These are phyloP conservation scores for Megalops cyprinoides DNA, from an alignment of 2,797 vertebrate species.

Conservation along the genomic window DNA sequence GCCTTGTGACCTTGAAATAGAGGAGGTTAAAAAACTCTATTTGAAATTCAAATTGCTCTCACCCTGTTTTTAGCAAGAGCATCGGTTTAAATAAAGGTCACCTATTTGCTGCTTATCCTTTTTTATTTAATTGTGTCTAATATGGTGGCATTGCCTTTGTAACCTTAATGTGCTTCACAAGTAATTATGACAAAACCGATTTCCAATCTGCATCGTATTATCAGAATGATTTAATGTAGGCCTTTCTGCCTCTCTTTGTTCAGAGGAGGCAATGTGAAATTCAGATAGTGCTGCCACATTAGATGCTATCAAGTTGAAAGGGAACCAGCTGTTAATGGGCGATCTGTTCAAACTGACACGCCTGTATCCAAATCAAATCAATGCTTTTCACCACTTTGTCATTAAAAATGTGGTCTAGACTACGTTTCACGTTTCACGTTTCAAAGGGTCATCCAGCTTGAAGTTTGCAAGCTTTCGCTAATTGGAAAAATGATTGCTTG, in stretches of 20 bases:
- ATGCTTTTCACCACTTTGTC: too few relatives aligned
- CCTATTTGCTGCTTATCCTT: background rate
- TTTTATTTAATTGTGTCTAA: background rate
- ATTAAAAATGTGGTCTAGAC: too few relatives aligned
- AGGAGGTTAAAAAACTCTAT: background rate
- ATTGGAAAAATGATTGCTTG: too few relatives aligned
- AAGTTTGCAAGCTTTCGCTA: background rate
- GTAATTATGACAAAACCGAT: too few relatives aligned
- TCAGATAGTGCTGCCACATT: background rate
- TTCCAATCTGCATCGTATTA: too few relatives aligned
- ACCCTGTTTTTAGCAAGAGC: background rate
- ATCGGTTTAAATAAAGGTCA: background rate
- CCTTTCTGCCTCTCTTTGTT: too few relatives aligned
- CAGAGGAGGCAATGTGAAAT: too few relatives aligned
- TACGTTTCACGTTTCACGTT: too few relatives aligned
- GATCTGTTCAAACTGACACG: too few relatives aligned
- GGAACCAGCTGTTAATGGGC: background rate
- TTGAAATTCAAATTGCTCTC: background rate
- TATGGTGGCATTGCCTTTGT: background rate
- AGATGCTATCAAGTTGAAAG: background rate
- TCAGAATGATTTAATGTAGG: background rate
- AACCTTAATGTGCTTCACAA: background rate
- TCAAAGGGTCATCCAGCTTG: background rate
- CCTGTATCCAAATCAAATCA: too few relatives aligned
- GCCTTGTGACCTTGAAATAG: too few relatives aligned